Conservation (phyloP, 2,113 vertebrate species). For the Porphyrio hochstetteri region DNA sequence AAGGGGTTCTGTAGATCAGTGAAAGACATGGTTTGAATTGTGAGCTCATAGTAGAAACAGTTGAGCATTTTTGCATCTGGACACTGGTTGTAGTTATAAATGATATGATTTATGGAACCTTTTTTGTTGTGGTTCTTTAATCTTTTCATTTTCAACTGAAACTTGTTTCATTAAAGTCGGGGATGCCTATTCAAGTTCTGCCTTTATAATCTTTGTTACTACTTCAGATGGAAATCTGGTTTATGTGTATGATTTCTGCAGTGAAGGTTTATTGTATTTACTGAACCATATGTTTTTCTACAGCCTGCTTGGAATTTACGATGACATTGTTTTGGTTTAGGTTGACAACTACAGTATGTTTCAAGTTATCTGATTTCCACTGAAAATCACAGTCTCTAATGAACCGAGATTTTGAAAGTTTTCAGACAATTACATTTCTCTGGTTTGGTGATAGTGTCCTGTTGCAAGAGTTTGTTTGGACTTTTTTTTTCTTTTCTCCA, state of each 20-base stretch:
- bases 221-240: conserved; percentile 68
- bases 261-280: conserved; percentile 64
- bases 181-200: conserved; percentile 64
- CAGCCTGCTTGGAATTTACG: conserved; percentile 63
- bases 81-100: conserved; percentile 46
- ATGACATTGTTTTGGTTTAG: conserved; percentile 72
- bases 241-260: conserved; percentile 55
- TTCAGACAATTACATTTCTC: background rate
- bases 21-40: background rate
- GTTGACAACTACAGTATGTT: conserved; percentile 67
- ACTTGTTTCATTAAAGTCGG: conserved; percentile 77
- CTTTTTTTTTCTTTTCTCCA: background rate
- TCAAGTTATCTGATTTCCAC: conserved; percentile 70
- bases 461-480: background rate
- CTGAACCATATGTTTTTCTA: conserved; percentile 66
- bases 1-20: background rate
- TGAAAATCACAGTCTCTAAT: conserved; percentile 63
- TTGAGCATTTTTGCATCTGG: conserved; percentile 46
- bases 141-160: conserved; percentile 71
- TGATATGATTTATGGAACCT: conserved; percentile 38
- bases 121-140: conserved; percentile 71
- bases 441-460: background rate
- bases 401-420: conserved; percentile 48
- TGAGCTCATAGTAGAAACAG: background rate
- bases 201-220: conserved; percentile 67